phyloP scores from a whole-genome alignment of 1,140 invertebrate genomes.

The Aphaenogaster rudis region DNA sequence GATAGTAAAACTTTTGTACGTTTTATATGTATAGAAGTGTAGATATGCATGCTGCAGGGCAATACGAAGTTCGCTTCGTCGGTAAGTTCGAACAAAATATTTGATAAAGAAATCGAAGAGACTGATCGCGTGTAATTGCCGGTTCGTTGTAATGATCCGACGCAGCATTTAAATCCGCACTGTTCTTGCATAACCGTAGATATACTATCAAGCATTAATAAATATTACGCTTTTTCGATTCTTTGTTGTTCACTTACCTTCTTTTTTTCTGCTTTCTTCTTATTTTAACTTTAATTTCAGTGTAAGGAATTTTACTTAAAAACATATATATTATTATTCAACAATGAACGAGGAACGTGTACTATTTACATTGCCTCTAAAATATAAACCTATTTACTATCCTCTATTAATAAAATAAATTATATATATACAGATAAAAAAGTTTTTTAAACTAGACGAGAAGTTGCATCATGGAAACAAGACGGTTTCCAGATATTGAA shows the following conservation, averaged over 20 bases:
- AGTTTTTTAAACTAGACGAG: slow-evolving; percentile 2
- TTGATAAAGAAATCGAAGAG: slow-evolving; percentile 56
- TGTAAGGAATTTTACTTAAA: slow-evolving; percentile 14
- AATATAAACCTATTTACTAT: slow-evolving; percentile 43
- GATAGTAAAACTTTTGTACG: slow-evolving; percentile 21
- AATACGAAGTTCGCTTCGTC: neutral
- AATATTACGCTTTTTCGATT: slow-evolving; percentile 62
- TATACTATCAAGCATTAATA: slow-evolving; percentile 62
- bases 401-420: slow-evolving; percentile 67
- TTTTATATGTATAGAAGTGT: slow-evolving; percentile 31
- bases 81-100: neutral
- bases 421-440: slow-evolving; percentile 65
- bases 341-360: slow-evolving; percentile 61
- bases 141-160: slow-evolving; percentile 15
- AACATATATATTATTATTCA: slow-evolving; percentile 69
- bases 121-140: slow-evolving; percentile 56
- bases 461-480: slow-evolving; percentile 33
- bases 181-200: slow-evolving; percentile 50
- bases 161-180: slow-evolving; percentile 53
- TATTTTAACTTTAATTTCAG: neutral
- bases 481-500: slow-evolving; percentile 7
- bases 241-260: neutral
- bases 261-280: neutral
- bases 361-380: slow-evolving; percentile 68
- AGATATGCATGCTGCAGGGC: slow-evolving; percentile 13